Conservation (phyloP, 2,797 vertebrate species). For the Chlorospingus semifuscus region DNA sequence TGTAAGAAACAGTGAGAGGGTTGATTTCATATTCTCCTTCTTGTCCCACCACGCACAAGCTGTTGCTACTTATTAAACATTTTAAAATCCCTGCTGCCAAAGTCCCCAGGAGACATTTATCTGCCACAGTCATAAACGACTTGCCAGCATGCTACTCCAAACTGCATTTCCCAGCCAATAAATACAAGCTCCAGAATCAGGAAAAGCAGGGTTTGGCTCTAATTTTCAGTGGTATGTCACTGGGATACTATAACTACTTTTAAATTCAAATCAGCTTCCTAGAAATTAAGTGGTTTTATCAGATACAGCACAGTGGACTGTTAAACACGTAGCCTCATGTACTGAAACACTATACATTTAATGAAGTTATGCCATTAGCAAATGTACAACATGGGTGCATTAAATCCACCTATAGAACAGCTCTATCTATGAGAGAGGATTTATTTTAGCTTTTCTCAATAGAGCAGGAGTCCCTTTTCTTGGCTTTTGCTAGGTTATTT, state of each 20-base stretch:
- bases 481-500: constrained; percentile 54
- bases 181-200: constrained; percentile 56
- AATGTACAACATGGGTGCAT: constrained; percentile 73
- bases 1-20: constrained; percentile 26
- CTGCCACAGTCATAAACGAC: constrained; percentile 50
- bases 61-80: constrained; percentile 64
- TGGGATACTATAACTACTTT: constrained; percentile 46
- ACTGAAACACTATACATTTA: constrained; percentile 75
- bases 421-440: constrained; percentile 44
- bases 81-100: constrained; percentile 64
- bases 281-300: constrained; percentile 59
- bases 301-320: constrained; percentile 62
- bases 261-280: constrained; percentile 57
- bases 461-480: constrained; percentile 49
- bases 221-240: constrained; percentile 57
- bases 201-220: constrained; percentile 48
- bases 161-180: constrained; percentile 57
- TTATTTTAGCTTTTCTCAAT: constrained; percentile 60
- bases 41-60: constrained; percentile 54
- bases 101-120: constrained; percentile 54
- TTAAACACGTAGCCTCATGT: constrained; percentile 67
- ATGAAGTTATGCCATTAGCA: constrained; percentile 72
- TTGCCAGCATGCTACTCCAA: constrained; percentile 60
- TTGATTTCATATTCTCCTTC: constrained; percentile 24
- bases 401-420: constrained; percentile 61